Percentiles rank a stretch among this genome's conserved stretches.
Conservation (phyloP, 2,888 invertebrate species). For the Yponomeuta evonymella region DNA sequence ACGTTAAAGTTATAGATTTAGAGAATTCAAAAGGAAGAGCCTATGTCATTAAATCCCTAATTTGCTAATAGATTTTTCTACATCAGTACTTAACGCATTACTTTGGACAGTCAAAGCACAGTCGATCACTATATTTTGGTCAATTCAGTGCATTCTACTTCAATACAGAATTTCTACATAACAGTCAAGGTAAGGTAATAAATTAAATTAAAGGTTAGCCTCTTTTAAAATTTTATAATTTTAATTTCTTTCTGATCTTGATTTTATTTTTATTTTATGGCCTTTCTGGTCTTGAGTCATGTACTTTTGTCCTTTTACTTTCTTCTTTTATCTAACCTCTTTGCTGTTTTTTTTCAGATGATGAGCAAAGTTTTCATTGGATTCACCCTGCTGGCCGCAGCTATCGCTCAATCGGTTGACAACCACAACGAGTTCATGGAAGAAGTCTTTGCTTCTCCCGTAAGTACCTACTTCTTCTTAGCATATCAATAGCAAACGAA, state of each 20-base stretch:
- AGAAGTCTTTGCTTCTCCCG: background rate
- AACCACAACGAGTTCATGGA: background rate
- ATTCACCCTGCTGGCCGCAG: background rate
- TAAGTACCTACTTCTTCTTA: background rate
- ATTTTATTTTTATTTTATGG: no score
- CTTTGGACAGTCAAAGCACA: background rate
- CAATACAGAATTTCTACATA: background rate
- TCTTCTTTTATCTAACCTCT: background rate
- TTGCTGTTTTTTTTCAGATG: background rate
- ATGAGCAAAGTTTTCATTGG: background rate
- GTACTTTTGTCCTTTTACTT: background rate
- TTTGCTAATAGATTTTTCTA: background rate
- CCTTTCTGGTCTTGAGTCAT: no score
- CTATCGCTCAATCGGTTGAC: background rate
- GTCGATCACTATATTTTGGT: background rate
- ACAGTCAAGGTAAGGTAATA: background rate
- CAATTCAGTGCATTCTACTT: background rate
- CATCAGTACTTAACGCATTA: background rate
- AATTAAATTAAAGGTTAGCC: no score
- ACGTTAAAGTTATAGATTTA: background rate
- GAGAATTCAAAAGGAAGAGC: background rate
- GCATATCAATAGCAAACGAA: background rate
- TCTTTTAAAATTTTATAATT: no score
- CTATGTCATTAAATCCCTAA: background rate
- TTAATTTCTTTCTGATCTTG: no score